These are phyloP conservation scores for Hylaeus volcanicus DNA, from an alignment of 1,140 invertebrate species.

Conservation along the genomic window DNA sequence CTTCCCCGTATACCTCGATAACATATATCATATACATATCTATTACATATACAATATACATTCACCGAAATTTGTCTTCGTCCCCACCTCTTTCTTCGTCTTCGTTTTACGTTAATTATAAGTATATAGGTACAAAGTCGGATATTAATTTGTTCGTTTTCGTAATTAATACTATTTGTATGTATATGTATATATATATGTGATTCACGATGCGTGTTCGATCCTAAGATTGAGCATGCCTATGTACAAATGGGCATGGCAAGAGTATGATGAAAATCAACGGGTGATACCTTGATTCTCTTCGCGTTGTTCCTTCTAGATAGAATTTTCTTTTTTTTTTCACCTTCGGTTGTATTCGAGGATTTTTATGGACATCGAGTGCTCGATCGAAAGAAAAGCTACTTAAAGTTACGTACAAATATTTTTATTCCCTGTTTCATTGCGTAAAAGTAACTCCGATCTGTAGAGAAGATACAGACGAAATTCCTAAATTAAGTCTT, in stretches of 20 bases:
- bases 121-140: conserved; percentile 79
- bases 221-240: conserved; percentile 75
- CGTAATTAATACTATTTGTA: conserved; percentile 59
- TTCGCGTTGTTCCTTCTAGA: conserved; percentile 24
- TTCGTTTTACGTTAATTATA: conserved; percentile 69
- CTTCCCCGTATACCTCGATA: neutral
- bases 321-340: neutral
- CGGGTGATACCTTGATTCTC: conserved; percentile 32
- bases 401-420: neutral
- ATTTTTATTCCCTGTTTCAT: neutral
- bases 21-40: conserved; percentile 8
- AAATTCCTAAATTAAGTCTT: neutral
- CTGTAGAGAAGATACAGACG: neutral
- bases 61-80: conserved; percentile 20
- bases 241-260: conserved; percentile 77
- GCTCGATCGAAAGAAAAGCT: too few relatives aligned
- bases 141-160: conserved; percentile 75
- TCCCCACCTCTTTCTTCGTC: conserved; percentile 23
- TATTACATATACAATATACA: neutral
- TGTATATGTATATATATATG: conserved; percentile 66
- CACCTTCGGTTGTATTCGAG: neutral
- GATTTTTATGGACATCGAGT: too few relatives aligned
- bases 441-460: neutral
- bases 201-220: conserved; percentile 62
- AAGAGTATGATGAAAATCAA: conserved; percentile 62